Conservation (phyloP, 1,140 invertebrate species). For the Drosophila micromelanica region DNA sequence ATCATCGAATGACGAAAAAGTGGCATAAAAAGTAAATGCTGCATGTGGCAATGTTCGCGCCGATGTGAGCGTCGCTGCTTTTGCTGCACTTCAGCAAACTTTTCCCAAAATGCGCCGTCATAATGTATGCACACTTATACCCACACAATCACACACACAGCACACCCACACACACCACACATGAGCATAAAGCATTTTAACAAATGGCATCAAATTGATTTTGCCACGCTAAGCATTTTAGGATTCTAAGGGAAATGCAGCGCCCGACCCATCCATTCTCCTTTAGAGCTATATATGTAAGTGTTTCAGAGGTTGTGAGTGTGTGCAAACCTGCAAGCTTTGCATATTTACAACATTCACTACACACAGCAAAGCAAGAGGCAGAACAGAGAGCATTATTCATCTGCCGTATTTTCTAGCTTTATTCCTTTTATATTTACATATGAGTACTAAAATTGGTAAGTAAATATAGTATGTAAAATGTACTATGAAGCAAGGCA, state of each 20-base stretch:
- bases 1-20: slow-evolving; percentile 46
- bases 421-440: slow-evolving; percentile 6
- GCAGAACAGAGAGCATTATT: slow-evolving; percentile 1
- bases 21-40: slow-evolving; percentile 37
- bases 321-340: slow-evolving; percentile 28
- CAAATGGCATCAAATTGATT: slow-evolving; percentile 78
- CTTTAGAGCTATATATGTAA: slow-evolving; percentile 21
- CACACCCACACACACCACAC: slow-evolving; percentile 19
- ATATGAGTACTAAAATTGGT: neutral
- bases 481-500: neutral
- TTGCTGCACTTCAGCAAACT: slow-evolving; percentile 34
- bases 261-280: neutral
- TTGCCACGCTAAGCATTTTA: slow-evolving; percentile 71
- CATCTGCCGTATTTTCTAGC: slow-evolving; percentile 4
- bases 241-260: slow-evolving; percentile 46
- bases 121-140: slow-evolving; percentile 56
- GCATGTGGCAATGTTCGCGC: slow-evolving; percentile 34
- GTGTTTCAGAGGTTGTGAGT: slow-evolving; percentile 3
- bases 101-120: slow-evolving; percentile 47
- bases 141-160: slow-evolving; percentile 13
- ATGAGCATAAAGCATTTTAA: slow-evolving; percentile 61
- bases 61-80: slow-evolving; percentile 26
- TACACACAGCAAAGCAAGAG: neutral
- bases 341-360: slow-evolving; percentile 56
- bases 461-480: neutral